Evolutionary conservation across 2,797 vertebrate genomes (phyloP).

Genomic region (Lacerta agilis): DNA sequence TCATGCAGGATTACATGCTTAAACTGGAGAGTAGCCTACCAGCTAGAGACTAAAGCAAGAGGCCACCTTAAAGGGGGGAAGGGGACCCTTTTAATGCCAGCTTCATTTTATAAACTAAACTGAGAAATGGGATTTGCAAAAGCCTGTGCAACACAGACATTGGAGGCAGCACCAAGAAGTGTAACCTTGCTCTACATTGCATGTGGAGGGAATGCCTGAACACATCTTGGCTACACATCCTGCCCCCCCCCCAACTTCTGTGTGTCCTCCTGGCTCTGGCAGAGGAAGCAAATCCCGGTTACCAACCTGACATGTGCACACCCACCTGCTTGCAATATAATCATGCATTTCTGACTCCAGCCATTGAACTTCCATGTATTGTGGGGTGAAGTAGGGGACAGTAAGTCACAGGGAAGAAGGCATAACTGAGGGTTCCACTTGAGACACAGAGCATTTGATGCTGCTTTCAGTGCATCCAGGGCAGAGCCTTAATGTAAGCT

Average conservation of each 20-base stretch:
- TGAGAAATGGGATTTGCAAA: background rate
- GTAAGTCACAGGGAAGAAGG: too few species aligned
- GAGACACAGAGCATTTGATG: too few species aligned
- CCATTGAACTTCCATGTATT: too few species aligned
- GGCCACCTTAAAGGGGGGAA: background rate
- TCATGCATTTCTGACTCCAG: background rate
- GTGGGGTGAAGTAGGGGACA: too few species aligned
- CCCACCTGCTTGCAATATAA: background rate
- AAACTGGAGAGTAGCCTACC: constrained; percentile 1
- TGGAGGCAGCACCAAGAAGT: too few species aligned
- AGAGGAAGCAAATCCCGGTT: background rate
- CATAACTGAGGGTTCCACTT: too few species aligned
- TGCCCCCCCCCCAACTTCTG: background rate
- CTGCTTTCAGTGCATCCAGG: too few species aligned
- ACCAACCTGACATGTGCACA: background rate
- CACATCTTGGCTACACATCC: background rate
- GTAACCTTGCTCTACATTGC: too few species aligned
- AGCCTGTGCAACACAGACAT: too few species aligned
- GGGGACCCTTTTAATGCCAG: background rate
- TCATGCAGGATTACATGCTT: background rate
- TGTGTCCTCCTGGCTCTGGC: background rate
- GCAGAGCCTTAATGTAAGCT: too few species aligned
- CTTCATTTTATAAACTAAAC: background rate
- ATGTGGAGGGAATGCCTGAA: too few species aligned
- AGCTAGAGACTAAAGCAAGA: background rate